Percentiles rank a stretch among this genome's conserved stretches.
phyloP scores from a whole-genome alignment of 2,113 vertebrate genomes.

The Erythrolamprus reginae region DNA sequence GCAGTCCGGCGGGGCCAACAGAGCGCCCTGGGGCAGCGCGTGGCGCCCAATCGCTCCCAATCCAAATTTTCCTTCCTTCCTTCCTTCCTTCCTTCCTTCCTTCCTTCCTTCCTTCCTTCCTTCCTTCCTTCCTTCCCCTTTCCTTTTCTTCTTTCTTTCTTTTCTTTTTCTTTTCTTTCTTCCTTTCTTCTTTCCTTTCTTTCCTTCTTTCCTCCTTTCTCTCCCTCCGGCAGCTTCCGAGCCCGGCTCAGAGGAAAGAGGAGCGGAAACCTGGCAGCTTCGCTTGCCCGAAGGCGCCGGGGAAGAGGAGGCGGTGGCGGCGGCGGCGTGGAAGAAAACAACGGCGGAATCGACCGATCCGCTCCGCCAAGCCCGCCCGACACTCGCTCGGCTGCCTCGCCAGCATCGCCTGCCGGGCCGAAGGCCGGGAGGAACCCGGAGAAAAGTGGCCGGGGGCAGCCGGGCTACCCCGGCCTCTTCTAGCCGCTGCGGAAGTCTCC shows the following conservation, averaged over 20 bases:
- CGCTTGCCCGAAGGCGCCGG: background rate
- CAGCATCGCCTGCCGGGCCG: background rate
- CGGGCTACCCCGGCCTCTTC: background rate
- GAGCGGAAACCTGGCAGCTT: background rate
- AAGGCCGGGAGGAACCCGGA: background rate
- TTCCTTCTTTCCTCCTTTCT: background rate
- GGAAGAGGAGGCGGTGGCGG: background rate
- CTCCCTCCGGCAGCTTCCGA: background rate
- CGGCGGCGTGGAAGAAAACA: background rate
- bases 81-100: background rate
- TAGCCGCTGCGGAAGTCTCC: background rate
- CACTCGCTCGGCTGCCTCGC: background rate
- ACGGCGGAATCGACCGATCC: background rate
- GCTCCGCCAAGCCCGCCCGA: background rate
- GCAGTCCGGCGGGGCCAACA: background rate
- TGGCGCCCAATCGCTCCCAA: background rate
- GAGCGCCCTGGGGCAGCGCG: background rate
- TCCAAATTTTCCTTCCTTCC: background rate
- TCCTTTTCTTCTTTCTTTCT: background rate
- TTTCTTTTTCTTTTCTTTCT: no score
- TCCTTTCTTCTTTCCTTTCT: background rate
- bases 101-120: background rate
- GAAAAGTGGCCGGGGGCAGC: background rate
- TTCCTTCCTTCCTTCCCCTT: background rate
- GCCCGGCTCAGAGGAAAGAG: background rate